phyloP scores from a whole-genome alignment of 92 coral and sea anemone genomes.

The Phenganax subtilis region DNA sequence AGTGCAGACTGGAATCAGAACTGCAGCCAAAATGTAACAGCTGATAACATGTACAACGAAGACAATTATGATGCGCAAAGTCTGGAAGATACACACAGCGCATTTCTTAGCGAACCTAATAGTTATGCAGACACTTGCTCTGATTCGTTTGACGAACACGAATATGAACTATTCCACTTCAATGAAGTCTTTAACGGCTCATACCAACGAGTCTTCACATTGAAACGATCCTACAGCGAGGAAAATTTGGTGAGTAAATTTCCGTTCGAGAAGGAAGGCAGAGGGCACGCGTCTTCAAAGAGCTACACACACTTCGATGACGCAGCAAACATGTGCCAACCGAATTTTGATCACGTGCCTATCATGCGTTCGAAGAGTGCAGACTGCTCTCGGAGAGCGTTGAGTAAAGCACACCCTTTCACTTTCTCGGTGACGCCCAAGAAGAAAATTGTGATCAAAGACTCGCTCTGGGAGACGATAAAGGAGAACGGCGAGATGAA shows the following conservation, averaged over 20 bases:
- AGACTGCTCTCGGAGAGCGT: neutral
- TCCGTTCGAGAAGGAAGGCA: neutral
- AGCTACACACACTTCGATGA: slow-evolving; percentile 20
- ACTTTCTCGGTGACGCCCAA: slow-evolving; percentile 36
- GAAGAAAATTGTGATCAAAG: slow-evolving; percentile 33
- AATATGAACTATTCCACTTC: neutral
- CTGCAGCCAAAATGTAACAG: slow-evolving; percentile 7
- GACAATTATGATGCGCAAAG: slow-evolving; percentile 14
- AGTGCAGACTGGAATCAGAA: neutral
- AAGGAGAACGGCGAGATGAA: slow-evolving; percentile 3
- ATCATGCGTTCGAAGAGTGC: slow-evolving; percentile 30
- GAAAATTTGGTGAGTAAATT: slow-evolving; percentile 29
- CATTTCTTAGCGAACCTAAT: slow-evolving; percentile 22
- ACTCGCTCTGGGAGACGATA: slow-evolving; percentile 37
- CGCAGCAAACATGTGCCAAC: neutral
- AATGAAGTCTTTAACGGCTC: neutral
- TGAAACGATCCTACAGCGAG: slow-evolving; percentile 27
- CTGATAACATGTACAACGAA: slow-evolving; percentile 4
- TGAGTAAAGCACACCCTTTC: neutral
- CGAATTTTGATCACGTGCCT: neutral
- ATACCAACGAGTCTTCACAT: slow-evolving; percentile 17
- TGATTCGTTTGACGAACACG: slow-evolving; percentile 19
- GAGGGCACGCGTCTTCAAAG: neutral
- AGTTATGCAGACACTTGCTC: slow-evolving; percentile 22
- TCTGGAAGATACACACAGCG: slow-evolving; percentile 11